Percentiles rank a stretch among this genome's conserved stretches.
phyloP scores from a whole-genome alignment of 2,113 vertebrate genomes.

The Pampusana beccarii region DNA sequence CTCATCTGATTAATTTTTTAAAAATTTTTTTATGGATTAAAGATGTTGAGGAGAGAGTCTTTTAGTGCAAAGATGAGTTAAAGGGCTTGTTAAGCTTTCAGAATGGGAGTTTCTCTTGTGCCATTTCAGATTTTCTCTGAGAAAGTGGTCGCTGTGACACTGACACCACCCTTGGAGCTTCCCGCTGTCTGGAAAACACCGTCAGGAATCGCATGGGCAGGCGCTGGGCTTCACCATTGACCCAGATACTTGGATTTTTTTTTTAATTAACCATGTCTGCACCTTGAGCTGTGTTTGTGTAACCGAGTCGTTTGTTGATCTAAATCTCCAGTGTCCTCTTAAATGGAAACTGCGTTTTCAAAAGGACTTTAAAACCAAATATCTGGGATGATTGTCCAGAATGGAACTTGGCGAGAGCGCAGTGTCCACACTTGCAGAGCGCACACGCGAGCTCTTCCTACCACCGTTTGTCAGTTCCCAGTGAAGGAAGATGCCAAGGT shows the following conservation, averaged over 20 bases:
- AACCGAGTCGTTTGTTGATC: accelerated
- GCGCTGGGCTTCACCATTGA: neutral
- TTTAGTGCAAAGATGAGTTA: neutral
- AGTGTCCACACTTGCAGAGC: accelerated
- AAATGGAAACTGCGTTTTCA: neutral
- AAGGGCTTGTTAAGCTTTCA: neutral
- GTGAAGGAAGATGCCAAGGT: neutral
- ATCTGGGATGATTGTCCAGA: neutral
- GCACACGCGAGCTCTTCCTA: neutral
- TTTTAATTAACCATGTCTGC: neutral
- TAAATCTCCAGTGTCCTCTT: neutral
- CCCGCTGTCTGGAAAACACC: neutral
- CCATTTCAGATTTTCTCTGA: neutral
- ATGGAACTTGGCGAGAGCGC: neutral
- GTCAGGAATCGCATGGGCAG: neutral
- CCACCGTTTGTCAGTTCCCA: neutral
- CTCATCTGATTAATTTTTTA: neutral
- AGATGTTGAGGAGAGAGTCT: neutral
- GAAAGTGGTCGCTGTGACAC: neutral
- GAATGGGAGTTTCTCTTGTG: neutral
- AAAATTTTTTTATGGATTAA: neutral
- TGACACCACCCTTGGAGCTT: neutral
- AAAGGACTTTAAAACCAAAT: neutral
- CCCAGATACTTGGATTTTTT: neutral
- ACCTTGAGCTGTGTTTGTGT: neutral